phyloP scores from a whole-genome alignment of 2,888 invertebrate genomes.

The Carterocephalus palaemon region DNA sequence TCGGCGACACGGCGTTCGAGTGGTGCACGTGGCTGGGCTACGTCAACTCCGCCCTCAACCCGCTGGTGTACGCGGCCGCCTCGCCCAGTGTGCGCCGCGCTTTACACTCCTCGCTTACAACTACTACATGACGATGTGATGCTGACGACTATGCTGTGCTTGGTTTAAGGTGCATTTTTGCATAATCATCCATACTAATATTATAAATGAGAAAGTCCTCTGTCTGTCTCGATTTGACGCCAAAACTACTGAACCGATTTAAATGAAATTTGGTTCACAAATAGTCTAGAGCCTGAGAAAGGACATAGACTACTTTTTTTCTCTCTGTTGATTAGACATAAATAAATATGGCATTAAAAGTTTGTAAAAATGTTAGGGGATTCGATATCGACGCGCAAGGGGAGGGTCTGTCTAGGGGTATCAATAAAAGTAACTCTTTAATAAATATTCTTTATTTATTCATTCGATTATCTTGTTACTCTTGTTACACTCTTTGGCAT shows the following conservation, averaged over 20 bases:
- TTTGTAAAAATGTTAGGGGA: too few species aligned
- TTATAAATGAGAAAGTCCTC: too few species aligned
- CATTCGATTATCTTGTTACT: constrained; percentile 55
- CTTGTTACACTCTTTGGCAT: constrained; percentile 75
- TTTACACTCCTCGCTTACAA: constrained; percentile 45
- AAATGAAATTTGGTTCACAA: too few species aligned
- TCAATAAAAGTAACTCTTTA: constrained; percentile 32
- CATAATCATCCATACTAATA: too few species aligned
- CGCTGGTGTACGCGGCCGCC: constrained; percentile 82
- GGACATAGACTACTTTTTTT: too few species aligned
- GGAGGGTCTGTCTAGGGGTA: too few species aligned
- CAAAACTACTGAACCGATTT: too few species aligned
- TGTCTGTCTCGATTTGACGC: too few species aligned
- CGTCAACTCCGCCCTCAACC: constrained; percentile 83
- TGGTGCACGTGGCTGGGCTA: constrained; percentile 85
- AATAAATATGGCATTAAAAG: too few species aligned
- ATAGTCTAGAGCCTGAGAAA: too few species aligned
- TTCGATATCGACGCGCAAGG: too few species aligned
- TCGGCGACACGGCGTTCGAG: constrained; percentile 75
- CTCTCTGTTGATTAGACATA: too few species aligned
- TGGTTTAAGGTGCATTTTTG: constrained; percentile 27
- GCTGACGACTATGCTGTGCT: constrained; percentile 37
- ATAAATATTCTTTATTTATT: constrained; percentile 67
- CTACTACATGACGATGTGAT: constrained; percentile 41
- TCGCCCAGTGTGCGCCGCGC: constrained; percentile 59